phyloP scores from a whole-genome alignment of 2,113 vertebrate species.

The Vulpes vulpes region DNA sequence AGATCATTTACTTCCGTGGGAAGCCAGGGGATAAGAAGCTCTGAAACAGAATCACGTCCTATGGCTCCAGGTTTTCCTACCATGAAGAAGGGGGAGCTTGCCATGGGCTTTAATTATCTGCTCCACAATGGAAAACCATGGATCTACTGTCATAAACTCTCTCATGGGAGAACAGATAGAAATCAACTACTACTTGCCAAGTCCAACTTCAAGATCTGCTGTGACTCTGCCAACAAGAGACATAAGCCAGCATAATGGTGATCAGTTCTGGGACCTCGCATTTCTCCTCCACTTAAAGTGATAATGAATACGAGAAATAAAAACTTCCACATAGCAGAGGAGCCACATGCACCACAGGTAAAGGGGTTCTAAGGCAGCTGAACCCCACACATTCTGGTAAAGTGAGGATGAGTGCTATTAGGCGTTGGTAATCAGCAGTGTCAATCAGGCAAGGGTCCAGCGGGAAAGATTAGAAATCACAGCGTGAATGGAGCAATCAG shows the following conservation, averaged over 20 bases:
- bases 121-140: neutral
- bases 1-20: neutral
- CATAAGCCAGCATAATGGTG: neutral
- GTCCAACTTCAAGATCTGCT: neutral
- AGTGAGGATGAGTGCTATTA: slow-evolving; percentile 23
- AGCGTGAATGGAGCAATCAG: slow-evolving; percentile 34
- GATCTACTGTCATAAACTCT: neutral
- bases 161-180: neutral
- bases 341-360: slow-evolving; percentile 60
- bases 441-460: slow-evolving; percentile 48
- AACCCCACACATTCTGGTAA: neutral
- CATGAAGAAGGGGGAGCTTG: neutral
- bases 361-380: neutral
- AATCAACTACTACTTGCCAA: neutral
- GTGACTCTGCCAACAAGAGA: neutral
- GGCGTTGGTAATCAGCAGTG: slow-evolving; percentile 49
- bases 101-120: neutral
- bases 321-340: neutral
- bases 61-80: too few species aligned
- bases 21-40: neutral
- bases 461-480: neutral
- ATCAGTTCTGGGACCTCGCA: neutral
- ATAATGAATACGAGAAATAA: neutral
- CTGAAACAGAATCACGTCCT: neutral
- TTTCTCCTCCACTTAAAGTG: neutral